A percentile compares a stretch with the other conserved stretches of the same genome.
These are phyloP conservation scores for Donacobius atricapilla DNA, from an alignment of 2,113 vertebrate genomes.

Conservation along the genomic window DNA sequence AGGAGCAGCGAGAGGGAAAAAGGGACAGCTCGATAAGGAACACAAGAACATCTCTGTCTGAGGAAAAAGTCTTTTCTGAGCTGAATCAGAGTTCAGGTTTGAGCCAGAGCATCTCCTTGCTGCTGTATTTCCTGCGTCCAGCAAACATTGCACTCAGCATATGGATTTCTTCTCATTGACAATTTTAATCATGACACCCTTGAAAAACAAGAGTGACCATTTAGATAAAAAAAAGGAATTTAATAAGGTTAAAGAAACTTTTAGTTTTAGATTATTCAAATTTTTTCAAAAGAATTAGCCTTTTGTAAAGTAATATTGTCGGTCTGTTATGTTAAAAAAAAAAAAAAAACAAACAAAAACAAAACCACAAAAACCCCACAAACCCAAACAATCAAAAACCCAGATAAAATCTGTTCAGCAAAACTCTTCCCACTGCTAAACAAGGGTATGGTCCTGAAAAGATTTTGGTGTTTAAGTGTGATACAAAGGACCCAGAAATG, in stretches of 20 bases:
- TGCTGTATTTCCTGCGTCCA: not conserved
- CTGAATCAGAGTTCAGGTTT: not conserved
- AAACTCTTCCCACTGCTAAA: not conserved
- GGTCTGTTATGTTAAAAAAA: not conserved
- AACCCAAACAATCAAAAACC: not conserved
- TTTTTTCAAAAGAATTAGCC: not conserved
- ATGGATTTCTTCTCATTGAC: not conserved
- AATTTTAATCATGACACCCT: accelerated
- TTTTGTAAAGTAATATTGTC: not conserved
- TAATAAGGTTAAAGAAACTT: not conserved
- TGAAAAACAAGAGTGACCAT: not conserved
- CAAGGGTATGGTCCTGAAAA: not conserved
- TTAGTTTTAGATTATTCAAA: not conserved
- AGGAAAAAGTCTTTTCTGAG: not conserved
- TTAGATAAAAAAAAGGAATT: not conserved
- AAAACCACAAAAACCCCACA: not conserved
- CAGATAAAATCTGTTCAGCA: not conserved
- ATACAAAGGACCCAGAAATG: not conserved
- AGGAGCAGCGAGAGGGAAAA: not conserved
- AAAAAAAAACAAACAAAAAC: too few species aligned
- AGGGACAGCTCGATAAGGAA: not conserved
- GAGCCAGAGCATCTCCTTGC: not conserved
- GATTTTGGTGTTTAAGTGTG: not conserved
- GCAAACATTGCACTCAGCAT: not conserved
- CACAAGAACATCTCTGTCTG: not conserved